phyloP scores from a whole-genome alignment of 2,888 invertebrate genomes.

The Synanthedon andrenaeformis region DNA sequence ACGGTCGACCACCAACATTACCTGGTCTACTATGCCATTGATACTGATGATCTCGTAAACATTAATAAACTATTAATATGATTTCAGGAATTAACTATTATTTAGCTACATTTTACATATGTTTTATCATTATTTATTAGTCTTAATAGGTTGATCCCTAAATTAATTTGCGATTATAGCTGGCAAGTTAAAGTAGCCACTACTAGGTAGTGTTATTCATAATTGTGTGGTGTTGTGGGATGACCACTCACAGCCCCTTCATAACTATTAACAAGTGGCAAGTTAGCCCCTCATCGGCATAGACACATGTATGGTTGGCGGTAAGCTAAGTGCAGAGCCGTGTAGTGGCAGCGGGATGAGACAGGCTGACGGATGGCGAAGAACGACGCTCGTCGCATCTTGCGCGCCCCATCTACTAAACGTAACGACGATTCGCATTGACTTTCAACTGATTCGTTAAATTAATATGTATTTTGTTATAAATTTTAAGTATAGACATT shows the following conservation, averaged over 20 bases:
- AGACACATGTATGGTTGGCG: constrained; percentile 51
- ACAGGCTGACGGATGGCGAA: constrained; percentile 59
- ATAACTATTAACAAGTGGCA: constrained; percentile 49
- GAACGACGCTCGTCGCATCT: constrained; percentile 29
- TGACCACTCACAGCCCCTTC: constrained; percentile 39
- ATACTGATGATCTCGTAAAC: too few species aligned
- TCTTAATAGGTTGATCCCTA: too few species aligned
- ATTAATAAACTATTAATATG: too few species aligned
- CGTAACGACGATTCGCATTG: neutral
- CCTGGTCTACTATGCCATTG: too few species aligned
- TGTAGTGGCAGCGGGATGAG: constrained; percentile 44
- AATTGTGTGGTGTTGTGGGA: constrained; percentile 34
- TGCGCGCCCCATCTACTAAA: constrained; percentile 18
- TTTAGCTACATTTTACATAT: too few species aligned
- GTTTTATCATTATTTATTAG: too few species aligned
- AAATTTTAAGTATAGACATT: too few species aligned
- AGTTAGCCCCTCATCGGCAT: constrained; percentile 45
- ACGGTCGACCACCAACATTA: too few species aligned
- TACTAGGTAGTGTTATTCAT: constrained; percentile 21
- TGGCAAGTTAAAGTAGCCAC: constrained; percentile 1
- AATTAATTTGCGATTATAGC: too few species aligned
- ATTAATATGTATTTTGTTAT: too few species aligned
- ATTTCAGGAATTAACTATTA: too few species aligned
- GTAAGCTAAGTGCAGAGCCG: constrained; percentile 58
- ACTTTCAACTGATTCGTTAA: too few species aligned